A percentile compares a stretch with the other conserved stretches of the same genome.
Conservation (phyloP, 2,113 vertebrate genomes). For the Melospiza georgiana region DNA sequence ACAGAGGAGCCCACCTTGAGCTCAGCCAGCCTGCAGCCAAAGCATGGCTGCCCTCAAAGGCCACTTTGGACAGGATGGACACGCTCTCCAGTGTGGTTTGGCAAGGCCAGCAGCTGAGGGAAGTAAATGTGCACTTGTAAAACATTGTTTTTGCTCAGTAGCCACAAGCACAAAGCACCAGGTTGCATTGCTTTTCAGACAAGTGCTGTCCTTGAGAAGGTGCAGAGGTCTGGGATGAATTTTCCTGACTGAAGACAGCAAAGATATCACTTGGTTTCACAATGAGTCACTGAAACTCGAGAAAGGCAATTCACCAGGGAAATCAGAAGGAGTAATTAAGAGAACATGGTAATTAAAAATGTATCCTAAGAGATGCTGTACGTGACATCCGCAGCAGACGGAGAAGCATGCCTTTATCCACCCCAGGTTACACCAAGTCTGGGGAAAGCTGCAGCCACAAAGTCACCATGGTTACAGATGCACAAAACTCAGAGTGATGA, state of each 20-base stretch:
- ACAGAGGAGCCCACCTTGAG: accelerated
- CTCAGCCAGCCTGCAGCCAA: not conserved
- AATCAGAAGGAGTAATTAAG: slow-evolving; percentile 71
- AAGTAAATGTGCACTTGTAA: not conserved
- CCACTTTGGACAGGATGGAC: accelerated
- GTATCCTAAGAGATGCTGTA: slow-evolving; percentile 19
- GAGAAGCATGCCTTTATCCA: not conserved
- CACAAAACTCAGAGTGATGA: slow-evolving; percentile 10
- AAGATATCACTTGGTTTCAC: not conserved
- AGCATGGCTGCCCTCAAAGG: not conserved
- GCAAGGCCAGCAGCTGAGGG: not conserved
- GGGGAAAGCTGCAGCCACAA: slow-evolving; percentile 40
- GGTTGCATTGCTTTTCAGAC: not conserved
- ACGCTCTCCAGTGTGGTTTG: accelerated
- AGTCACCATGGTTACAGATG: slow-evolving; percentile 75
- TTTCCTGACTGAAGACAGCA: not conserved
- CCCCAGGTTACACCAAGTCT: slow-evolving; percentile 35
- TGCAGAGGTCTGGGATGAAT: not conserved
- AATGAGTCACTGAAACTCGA: slow-evolving; percentile 31
- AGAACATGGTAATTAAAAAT: slow-evolving; percentile 50
- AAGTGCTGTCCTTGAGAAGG: not conserved
- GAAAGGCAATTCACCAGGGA: slow-evolving; percentile 33
- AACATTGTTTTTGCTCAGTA: not conserved
- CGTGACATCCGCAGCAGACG: not conserved
- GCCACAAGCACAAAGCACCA: not conserved